Evolutionary conservation across 2,113 vertebrate genomes (phyloP), one percentile per base, ranked within the genome.

Genomic region (Cnemophilus loriae): DNA sequence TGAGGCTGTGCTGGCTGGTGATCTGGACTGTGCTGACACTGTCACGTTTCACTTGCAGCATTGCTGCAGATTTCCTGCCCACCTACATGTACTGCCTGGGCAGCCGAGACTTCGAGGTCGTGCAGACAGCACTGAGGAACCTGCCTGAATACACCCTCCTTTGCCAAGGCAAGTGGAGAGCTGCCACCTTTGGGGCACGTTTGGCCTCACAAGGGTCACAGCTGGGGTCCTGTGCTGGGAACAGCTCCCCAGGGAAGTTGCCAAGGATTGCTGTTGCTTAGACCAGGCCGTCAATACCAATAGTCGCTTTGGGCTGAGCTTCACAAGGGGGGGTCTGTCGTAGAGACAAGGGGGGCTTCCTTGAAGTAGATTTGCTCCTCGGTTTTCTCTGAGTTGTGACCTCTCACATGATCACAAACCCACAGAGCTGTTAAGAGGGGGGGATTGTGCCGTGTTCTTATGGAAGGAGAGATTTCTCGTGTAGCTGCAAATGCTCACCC

Each of bases 41-140:
- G 14, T 56, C 17, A 17, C 32, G 16, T 69, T 78, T 94, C 69
- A 17, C 30, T 84, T 56, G 6, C 93, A 99, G 99, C 95, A 97
- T 99, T 65, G 99, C 99, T 11, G 98, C 98, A 5, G 99, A 99
- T 89, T 99, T 99, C 97, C 97, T 99, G 79, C 99, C 99, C 42
- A 99, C 99, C 1, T 99, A 99, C 98, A 99, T 99, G 99, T 99
- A 99, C 98, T 99, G 99, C 78, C 98, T 99, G 59, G 99, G 99
- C 69, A 99, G 99, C 78, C 98, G 99, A 9, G 99, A 99, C 98
- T 99, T 99, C 3, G 99, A 99, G 87, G 99, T 99, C 91, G 98
- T 99, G 11, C 99, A 99, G 96, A 99, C 99, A 1, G 99, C 99
- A 1, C 97, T 99, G 85, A 98, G 98, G 97, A 99, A 99, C 95